Evolutionary conservation across 1,140 invertebrate species (phyloP).

Genomic region (Carcinoscorpius rotundicauda): DNA sequence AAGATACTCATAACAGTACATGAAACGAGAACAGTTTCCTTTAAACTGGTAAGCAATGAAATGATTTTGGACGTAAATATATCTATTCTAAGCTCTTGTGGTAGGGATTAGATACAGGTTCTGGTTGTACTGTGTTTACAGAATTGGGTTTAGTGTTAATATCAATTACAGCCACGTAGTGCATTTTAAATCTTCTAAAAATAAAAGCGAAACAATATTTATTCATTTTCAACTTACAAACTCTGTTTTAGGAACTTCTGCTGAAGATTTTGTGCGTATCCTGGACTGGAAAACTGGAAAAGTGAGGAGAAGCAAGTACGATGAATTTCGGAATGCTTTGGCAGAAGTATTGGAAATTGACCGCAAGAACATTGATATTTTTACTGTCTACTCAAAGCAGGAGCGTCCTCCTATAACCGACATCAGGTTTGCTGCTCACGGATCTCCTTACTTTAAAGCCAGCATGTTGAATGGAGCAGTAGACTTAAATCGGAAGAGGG

Average conservation of each 20-base stretch:
- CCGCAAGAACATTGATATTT: slow-evolving; percentile 84
- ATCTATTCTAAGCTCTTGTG: too few species aligned
- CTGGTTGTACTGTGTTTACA: too few species aligned
- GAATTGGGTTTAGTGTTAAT: too few species aligned
- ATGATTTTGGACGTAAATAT: too few species aligned
- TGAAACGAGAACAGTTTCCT: too few species aligned
- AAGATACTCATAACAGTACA: too few species aligned
- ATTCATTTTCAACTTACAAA: too few species aligned
- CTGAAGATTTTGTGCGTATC: slow-evolving; percentile 88
- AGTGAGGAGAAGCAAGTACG: slow-evolving; percentile 69
- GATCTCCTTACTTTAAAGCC: slow-evolving; percentile 89
- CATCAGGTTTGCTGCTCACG: slow-evolving; percentile 85
- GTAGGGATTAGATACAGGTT: too few species aligned
- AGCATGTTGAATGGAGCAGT: slow-evolving; percentile 87
- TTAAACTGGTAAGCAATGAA: too few species aligned
- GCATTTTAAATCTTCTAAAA: too few species aligned
- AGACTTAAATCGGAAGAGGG: slow-evolving; percentile 79
- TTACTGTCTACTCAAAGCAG: slow-evolving; percentile 77
- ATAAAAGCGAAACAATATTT: too few species aligned
- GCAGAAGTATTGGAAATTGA: slow-evolving; percentile 68
- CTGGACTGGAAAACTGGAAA: slow-evolving; percentile 77
- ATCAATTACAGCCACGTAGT: too few species aligned
- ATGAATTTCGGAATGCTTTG: slow-evolving; percentile 71
- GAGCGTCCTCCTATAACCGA: slow-evolving; percentile 82
- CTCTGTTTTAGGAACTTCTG: slow-evolving; percentile 52